A percentile compares a stretch with the other conserved stretches of the same genome.
Conservation (phyloP, 2,113 vertebrate species). For the Calcarius ornatus region DNA sequence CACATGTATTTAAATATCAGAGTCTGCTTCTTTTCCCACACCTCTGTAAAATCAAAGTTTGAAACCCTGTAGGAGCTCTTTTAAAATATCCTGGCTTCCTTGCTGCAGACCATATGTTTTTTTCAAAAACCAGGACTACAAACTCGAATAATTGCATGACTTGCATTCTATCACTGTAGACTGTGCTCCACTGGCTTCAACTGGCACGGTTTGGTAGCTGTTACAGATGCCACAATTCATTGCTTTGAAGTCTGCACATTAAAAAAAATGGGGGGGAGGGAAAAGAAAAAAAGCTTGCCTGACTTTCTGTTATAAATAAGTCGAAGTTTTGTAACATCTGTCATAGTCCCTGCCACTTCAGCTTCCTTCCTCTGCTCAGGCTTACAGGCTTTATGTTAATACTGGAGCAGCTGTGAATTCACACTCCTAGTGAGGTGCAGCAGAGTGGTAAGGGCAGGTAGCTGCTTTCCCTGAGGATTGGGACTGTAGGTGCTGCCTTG, state of each 20-base stretch:
- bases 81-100: conserved; percentile 72
- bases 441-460: neutral
- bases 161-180: conserved; percentile 54
- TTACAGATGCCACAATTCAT: conserved; percentile 77
- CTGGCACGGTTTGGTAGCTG: conserved; percentile 70
- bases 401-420: conserved; percentile 54
- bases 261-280: fast-evolving
- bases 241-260: conserved; percentile 78
- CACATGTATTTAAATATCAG: conserved; percentile 68
- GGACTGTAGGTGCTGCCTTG: neutral
- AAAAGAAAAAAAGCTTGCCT: conserved; percentile 41
- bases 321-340: conserved; percentile 68
- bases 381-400: conserved; percentile 58
- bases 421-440: neutral
- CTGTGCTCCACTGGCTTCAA: conserved; percentile 51
- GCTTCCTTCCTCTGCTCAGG: conserved; percentile 56
- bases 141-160: conserved; percentile 64
- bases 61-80: conserved; percentile 77
- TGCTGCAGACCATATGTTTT: conserved; percentile 79
- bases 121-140: conserved; percentile 51
- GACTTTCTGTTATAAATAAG: conserved; percentile 73
- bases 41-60: conserved; percentile 79
- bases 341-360: conserved; percentile 51
- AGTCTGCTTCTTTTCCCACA: conserved; percentile 70
- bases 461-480: neutral